Evolutionary conservation across 53 echinoderm and acorn worm genomes (phyloP), one percentile per base, ranked within the genome.

Genomic region (Mesocentrotus franciscanus): DNA sequence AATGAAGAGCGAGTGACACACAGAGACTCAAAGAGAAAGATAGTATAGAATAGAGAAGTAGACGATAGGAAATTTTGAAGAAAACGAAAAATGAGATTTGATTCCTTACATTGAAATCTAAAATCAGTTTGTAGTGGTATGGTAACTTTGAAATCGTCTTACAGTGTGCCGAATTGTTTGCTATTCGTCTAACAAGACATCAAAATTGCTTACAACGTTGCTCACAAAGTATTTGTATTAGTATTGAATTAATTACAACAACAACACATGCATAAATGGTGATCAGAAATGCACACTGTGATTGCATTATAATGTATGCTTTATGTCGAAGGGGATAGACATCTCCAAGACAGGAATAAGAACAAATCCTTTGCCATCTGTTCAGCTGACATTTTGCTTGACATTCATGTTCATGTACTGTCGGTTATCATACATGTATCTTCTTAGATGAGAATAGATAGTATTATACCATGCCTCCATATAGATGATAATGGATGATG

Each of bases 321-420:
- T 68, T 24, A 68, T 24, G 22, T 8, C 68, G 20, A 24, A 68
- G 66, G 20, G 68, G 68, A 13, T 12, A 76, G 30, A 76, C 76
- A 33, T 29, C 36, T 42, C 36, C 36, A 81, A 81, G 81, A 81
- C 81, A 42, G 36, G 81, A 81, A 81, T 18, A 81, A 42, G 42
- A 81, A 42, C 81, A 42, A 81, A 81, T 81, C 81, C 42, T 81
- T 81, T 42, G 22, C 81, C 81, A 81, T 81, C 81, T 81, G 81
- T 16, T 81, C 81, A 42, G 81, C 81, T 81, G 81, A 81, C 81
- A 81, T 81, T 81, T 81, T 42, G 74, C 32, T 81, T 81, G 81
- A 42, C 81, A 81, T 81, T 81, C 81, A 81, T 81, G 81, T 81
- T 81, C 81, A 42, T 81, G 81, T 81, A 36, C 81, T 81, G 81